Conservation (phyloP, 2,797 vertebrate species). For the Parotocinclus haroldoi region DNA sequence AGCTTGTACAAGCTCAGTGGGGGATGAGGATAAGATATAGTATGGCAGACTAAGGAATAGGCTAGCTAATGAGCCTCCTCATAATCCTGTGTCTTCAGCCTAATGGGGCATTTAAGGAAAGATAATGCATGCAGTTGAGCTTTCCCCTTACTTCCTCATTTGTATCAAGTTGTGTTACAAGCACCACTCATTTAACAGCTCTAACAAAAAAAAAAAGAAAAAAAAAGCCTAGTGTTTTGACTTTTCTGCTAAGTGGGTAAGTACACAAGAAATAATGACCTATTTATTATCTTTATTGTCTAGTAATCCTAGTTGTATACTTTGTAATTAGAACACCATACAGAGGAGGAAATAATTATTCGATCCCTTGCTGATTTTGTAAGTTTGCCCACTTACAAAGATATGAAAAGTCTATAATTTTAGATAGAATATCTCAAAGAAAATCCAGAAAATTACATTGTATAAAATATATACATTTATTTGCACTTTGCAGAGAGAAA, state of each 20-base stretch:
- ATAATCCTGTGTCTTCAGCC: constrained; percentile 72
- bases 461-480: no score
- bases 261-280: constrained; percentile 9
- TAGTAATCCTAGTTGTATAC: no score
- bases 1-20: constrained; percentile 59
- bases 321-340: no score
- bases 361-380: no score
- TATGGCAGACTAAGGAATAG: constrained; percentile 71
- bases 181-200: constrained; percentile 73
- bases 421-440: no score
- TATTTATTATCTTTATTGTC: no score
- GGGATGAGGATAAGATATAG: constrained; percentile 63
- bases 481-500: no score
- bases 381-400: no score
- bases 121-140: constrained; percentile 72
- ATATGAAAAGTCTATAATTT: no score
- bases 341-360: no score
- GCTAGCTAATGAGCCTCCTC: constrained; percentile 72
- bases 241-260: constrained; percentile 54
- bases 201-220: constrained; percentile 63
- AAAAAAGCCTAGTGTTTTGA: constrained; percentile 27
- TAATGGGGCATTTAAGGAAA: constrained; percentile 78
- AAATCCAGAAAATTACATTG: no score
- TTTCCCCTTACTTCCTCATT: constrained; percentile 74
- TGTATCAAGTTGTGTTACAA: constrained; percentile 78